A percentile compares a stretch with the other conserved stretches of the same genome.
Evolutionary conservation across 2,113 vertebrate species (phyloP).

Genomic region (Oncorhynchus nerka): DNA sequence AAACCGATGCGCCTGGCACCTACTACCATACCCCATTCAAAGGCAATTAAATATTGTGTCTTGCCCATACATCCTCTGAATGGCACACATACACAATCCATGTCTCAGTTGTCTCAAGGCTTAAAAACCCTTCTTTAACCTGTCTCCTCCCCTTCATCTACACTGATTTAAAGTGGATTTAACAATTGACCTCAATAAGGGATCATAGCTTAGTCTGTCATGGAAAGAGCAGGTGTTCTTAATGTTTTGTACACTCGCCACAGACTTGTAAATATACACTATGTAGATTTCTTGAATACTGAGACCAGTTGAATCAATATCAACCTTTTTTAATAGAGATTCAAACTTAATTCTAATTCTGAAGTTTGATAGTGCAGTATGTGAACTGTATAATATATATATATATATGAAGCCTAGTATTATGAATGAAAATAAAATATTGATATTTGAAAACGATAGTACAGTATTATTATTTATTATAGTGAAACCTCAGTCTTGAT

Average conservation of each 20-base stretch:
- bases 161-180: too few species aligned
- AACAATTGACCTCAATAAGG: too few species aligned
- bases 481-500: conserved; percentile 11
- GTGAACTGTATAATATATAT: conserved; percentile 14
- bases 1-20: too few species aligned
- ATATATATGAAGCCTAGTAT: neutral
- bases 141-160: too few species aligned
- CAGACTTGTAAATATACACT: neutral
- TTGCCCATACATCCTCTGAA: too few species aligned
- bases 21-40: too few species aligned
- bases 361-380: conserved; percentile 14
- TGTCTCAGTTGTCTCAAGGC: too few species aligned
- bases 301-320: conserved; percentile 2
- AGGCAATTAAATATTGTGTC: too few species aligned
- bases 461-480: conserved; percentile 1
- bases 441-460: neutral
- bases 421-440: conserved; percentile 27
- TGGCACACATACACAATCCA: too few species aligned
- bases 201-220: too few species aligned
- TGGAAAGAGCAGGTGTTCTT: neutral
- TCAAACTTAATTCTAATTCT: conserved; percentile 8
- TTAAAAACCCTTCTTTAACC: too few species aligned
- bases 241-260: neutral
- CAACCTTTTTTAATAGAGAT: conserved; percentile 6
- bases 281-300: conserved; percentile 21